phyloP scores from a whole-genome alignment of 2,888 invertebrate species.

The Sphaerolaimus hirsutus region DNA sequence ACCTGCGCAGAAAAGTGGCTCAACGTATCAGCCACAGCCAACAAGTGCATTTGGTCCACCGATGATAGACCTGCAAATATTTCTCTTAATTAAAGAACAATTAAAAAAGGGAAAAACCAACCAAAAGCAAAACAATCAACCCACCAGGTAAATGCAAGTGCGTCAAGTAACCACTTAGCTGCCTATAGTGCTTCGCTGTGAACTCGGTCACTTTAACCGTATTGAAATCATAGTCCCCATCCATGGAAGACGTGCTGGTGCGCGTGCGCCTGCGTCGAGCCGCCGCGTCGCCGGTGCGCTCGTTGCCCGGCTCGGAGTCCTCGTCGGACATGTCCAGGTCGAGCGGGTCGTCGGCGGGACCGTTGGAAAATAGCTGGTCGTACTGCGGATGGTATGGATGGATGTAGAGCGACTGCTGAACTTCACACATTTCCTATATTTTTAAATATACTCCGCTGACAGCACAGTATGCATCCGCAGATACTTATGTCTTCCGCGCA shows the following conservation, averaged over 20 bases:
- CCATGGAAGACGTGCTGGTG: background rate
- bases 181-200: slow-evolving; percentile 34
- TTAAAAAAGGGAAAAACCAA: background rate
- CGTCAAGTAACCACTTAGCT: slow-evolving; percentile 64
- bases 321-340: slow-evolving; percentile 32
- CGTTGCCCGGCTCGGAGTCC: slow-evolving; percentile 3
- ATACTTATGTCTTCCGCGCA: no score
- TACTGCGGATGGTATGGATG: no score
- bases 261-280: background rate
- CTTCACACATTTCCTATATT: no score
- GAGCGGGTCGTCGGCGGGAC: slow-evolving; percentile 40
- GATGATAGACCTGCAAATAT: slow-evolving; percentile 53
- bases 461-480: no score
- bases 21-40: slow-evolving; percentile 94
- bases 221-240: background rate
- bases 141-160: slow-evolving; percentile 36
- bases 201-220: background rate
- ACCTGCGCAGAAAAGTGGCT: slow-evolving; percentile 27
- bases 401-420: no score
- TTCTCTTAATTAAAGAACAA: background rate
- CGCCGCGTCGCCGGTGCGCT: slow-evolving; percentile 3
- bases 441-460: no score
- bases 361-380: slow-evolving; percentile 58
- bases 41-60: slow-evolving; percentile 91
- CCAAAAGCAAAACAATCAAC: background rate